Conservation (phyloP, 1,140 invertebrate genomes). For the Ips typographus region DNA sequence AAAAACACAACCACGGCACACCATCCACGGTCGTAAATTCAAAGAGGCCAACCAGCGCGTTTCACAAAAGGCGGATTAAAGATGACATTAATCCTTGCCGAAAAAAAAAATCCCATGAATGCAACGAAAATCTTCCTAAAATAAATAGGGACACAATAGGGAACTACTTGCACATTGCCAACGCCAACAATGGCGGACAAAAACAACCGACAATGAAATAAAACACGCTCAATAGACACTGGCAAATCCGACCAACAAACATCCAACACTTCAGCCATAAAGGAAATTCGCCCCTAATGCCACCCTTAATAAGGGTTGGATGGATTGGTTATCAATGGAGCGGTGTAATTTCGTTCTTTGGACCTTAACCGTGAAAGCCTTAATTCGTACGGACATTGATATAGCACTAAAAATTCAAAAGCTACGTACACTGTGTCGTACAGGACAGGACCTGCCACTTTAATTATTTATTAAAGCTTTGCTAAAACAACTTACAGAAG, state of each 20-base stretch:
- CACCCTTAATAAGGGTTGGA: conserved; percentile 24
- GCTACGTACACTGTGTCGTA: neutral
- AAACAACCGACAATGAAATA: conserved; percentile 51
- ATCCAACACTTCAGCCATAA: conserved; percentile 45
- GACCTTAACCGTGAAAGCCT: conserved; percentile 43
- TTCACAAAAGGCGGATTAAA: conserved; percentile 46
- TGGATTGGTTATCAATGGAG: conserved; percentile 28
- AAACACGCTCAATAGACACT: conserved; percentile 52
- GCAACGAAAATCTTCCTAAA: conserved; percentile 47
- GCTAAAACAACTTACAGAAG: neutral
- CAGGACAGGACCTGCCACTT: neutral
- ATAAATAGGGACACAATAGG: conserved; percentile 49
- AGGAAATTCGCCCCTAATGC: conserved; percentile 37
- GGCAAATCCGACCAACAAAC: conserved; percentile 50
- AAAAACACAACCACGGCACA: conserved; percentile 7
- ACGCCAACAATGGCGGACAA: conserved; percentile 50
- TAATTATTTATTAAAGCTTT: conserved; percentile 1
- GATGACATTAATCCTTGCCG: conserved; percentile 44
- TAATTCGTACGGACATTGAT: conserved; percentile 51
- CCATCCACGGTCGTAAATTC: conserved; percentile 14
- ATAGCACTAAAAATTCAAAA: conserved; percentile 27
- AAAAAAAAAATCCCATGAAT: conserved; percentile 49
- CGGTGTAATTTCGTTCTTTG: conserved; percentile 46
- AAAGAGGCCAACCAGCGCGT: conserved; percentile 25
- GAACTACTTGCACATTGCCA: conserved; percentile 49